Percentiles rank a stretch among this genome's conserved stretches.
Evolutionary conservation across 2,113 vertebrate species (phyloP).

Genomic region (Ciconia maguari): DNA sequence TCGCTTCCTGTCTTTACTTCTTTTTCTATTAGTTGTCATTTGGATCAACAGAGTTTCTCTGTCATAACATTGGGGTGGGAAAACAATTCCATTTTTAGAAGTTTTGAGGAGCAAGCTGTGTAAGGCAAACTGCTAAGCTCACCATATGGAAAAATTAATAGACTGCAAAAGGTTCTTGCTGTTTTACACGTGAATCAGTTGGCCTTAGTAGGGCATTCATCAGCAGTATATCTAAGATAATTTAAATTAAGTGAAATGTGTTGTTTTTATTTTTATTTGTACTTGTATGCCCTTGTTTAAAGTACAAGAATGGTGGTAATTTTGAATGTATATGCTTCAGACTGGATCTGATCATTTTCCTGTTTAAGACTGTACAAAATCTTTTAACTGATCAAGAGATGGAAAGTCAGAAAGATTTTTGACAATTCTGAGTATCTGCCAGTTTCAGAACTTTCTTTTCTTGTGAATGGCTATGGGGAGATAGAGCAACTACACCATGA

Average conservation of each 20-base stretch:
- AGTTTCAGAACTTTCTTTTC: background rate
- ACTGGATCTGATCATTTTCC: background rate
- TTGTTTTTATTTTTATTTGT: slow-evolving; percentile 2
- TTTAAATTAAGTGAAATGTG: background rate
- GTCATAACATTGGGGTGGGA: background rate
- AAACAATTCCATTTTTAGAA: slow-evolving; percentile 6
- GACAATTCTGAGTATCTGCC: background rate
- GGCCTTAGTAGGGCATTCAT: background rate
- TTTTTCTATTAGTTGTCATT: background rate
- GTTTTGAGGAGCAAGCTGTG: background rate
- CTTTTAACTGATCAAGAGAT: background rate
- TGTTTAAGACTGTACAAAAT: background rate
- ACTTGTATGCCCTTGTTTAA: background rate
- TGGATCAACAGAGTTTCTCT: background rate
- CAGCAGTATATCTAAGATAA: background rate
- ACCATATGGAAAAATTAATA: slow-evolving; percentile 34
- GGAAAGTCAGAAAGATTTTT: background rate
- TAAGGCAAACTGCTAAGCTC: slow-evolving; percentile 29
- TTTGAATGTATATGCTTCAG: background rate
- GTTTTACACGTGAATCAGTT: background rate
- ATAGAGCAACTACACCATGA: background rate
- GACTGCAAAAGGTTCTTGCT: slow-evolving; percentile 8
- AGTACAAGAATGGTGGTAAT: background rate
- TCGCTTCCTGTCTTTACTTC: background rate
- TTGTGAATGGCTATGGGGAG: background rate